A percentile compares a stretch with the other conserved stretches of the same genome.
Evolutionary conservation across 2,888 invertebrate genomes (phyloP).

Genomic region (Cheilosia vulpina): DNA sequence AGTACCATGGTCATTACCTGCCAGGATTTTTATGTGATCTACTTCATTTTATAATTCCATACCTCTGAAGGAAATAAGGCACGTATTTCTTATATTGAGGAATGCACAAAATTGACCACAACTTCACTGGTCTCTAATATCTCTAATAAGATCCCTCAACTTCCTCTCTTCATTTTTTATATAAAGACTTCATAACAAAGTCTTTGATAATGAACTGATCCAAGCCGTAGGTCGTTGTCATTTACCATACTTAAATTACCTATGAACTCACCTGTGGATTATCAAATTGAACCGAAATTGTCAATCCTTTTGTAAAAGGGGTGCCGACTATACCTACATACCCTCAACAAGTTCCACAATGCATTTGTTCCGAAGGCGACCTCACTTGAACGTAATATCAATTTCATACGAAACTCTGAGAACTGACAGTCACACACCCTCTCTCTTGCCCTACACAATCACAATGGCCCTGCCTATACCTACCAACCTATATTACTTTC

Average conservation of each 20-base stretch:
- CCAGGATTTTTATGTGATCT: no score
- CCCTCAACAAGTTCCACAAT: conserved; percentile 20
- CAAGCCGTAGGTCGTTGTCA: neutral
- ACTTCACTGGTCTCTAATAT: no score
- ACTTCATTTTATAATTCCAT: no score
- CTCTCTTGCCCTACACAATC: conserved; percentile 4
- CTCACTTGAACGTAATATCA: conserved; percentile 26
- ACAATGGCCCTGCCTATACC: conserved; percentile 33
- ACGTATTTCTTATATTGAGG: no score
- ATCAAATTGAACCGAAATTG: conserved; percentile 36
- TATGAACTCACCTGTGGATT: conserved; percentile 44
- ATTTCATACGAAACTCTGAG: conserved; percentile 44
- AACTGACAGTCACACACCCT: conserved; percentile 4
- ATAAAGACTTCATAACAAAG: no score
- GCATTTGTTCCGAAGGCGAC: neutral
- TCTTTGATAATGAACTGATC: neutral
- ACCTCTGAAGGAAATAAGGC: no score
- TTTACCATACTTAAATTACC: neutral
- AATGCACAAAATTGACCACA: no score
- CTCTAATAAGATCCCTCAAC: no score
- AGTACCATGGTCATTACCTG: no score
- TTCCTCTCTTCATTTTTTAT: no score
- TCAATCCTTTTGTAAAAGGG: conserved; percentile 46
- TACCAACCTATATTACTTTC: conserved; percentile 29
- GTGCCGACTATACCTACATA: neutral